Base-by-base conservation (phyloP, 1,140 invertebrate genomes). In the Rhopalosiphum padi region DNA sequence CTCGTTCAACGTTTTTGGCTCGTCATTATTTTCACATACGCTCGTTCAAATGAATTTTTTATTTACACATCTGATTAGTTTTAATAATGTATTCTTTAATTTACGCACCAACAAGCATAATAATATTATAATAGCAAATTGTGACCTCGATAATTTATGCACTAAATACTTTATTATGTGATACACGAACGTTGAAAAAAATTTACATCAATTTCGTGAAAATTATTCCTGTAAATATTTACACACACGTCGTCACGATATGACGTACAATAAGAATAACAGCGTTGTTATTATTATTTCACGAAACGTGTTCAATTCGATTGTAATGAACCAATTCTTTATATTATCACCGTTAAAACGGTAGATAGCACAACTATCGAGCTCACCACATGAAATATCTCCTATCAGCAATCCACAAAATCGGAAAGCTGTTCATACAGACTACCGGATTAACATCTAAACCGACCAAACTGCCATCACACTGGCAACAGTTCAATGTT, bases 21-120 rank as follows among this genome's bases (percentile, higher is more conserved):
- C 25, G 25, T 60, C 11, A 68, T 68, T 15, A 68, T 68, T 68
- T 68, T 30, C 60, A 68, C 30, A 30, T 30, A 68, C 30, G 9
- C 23, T 30, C 25, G 55, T 68, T 68, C 4, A 11, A 68, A 68
- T 68, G 60, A 30, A 68, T 68, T 68, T 68, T 68, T 68, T n/a
- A 68, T 68, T 68, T 68, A 68, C 11, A 68, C 4, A 68, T 30
- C 30, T 68, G 60, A 68, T 68, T 68, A 68, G 11, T 68, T 68
- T 68, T 68, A 68, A 68, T 68, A 68, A 68, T 68, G 30, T 68
- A 68, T 68, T 68, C 60, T 68, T 68, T 68, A 68, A 68, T 68
- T 68, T 68, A 68, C 60, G 60, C 3, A 68, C 30, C 60, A n/a
- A 30, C 9, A 30, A n/a, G 60, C 30, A n/a, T 68, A 68, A n/a